Conservation (phyloP, 1,140 invertebrate species). For the Hydropsyche tenuis region DNA sequence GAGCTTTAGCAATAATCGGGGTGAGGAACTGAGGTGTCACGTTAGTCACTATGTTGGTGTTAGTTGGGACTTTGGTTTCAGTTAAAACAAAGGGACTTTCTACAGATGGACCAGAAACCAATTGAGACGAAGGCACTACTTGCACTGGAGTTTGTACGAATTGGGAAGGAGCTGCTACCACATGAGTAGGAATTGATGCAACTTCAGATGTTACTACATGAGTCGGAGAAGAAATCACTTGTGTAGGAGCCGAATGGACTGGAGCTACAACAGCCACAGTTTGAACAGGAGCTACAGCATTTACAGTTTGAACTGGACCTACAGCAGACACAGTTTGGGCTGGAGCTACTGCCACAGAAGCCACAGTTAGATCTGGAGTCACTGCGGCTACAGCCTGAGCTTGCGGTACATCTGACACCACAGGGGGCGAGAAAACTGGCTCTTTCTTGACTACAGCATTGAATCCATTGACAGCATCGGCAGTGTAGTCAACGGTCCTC, state of each 20-base stretch:
- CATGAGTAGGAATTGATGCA: background rate
- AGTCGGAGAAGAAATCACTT: background rate
- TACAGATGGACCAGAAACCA: background rate
- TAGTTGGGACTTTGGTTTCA: background rate
- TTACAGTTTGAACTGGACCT: background rate
- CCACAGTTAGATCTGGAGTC: background rate
- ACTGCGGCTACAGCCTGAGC: background rate
- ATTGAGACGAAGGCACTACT: background rate
- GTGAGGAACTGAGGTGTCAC: background rate
- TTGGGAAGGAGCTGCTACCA: background rate
- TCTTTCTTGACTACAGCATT: conserved; percentile 49
- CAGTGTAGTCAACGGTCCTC: conserved; percentile 64
- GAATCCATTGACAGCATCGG: conserved; percentile 62
- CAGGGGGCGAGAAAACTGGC: conserved; percentile 25
- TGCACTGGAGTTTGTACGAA: background rate
- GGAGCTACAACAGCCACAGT: background rate
- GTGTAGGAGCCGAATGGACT: background rate
- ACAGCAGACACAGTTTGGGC: background rate
- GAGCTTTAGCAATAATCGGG: background rate
- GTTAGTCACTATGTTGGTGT: background rate
- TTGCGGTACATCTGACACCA: background rate
- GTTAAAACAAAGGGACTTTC: background rate
- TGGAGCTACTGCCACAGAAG: background rate
- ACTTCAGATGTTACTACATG: background rate
- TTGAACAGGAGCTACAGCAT: background rate